Base-by-base conservation (phyloP, 1,140 invertebrate species). In the Hyphantria cunea region DNA sequence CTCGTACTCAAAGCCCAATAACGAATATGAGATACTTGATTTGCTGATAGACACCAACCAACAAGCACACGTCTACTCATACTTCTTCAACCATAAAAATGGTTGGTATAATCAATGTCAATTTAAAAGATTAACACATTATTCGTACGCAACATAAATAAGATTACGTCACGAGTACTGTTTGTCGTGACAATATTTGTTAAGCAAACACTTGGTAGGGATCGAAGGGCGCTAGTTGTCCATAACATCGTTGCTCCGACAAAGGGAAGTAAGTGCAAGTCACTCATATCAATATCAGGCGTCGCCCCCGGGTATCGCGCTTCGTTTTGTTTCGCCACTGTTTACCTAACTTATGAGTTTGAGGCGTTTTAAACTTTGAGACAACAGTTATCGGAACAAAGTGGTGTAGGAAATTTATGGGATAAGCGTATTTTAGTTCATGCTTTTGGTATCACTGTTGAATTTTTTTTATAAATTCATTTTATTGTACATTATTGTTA, bases 261-360 rank as follows among this genome's bases (percentile, higher is more conserved):
- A 72, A 55, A 84, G 86, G 83, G 86, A 58, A 74, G 67, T 77
- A 86, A 81, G 64, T 84, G 87, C 87, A 90, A 90, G 87, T 90
- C 87, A 90, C 80, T 85, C 78, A 84, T 87, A 87, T 90, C 88
- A 82, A 90, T 90, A 90, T 82, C 83, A 76, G 75, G 68, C 70
- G 45, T 31, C 37, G 39, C 69, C 41, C 56, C 55, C 45, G 50
- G 75, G 67, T 75, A 37, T 58, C 45, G 52, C 67, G 82, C 83
- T 87, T 87, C 67, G 82, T 84, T 87, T 87, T 87, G 86, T 87
- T 87, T 81, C 70, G 74, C 45, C 71, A 72, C 71, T 86, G 87
- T 87, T 87, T 87, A 81, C 76, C 65, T 60, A 78, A 80, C 74
- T 78, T 74, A 53, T 61, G 64, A 75, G 72, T 62, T 74, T 58